A percentile compares a stretch with the other conserved stretches of the same genome.
Conservation (phyloP, 2,797 vertebrate species). For the Microctenopoma stevenorrisi region DNA sequence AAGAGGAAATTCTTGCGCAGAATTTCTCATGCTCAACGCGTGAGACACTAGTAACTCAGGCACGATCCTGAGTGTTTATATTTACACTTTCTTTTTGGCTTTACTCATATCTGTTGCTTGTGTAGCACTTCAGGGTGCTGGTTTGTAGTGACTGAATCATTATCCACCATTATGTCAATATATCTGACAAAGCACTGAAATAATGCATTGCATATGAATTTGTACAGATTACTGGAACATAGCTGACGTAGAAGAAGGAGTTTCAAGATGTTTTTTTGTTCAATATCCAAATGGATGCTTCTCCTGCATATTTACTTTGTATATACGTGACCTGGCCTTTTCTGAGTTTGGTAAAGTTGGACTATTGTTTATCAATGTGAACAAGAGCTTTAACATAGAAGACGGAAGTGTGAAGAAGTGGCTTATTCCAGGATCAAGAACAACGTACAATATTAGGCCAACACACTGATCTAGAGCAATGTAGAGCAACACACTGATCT, state of each 20-base stretch:
- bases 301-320: background rate
- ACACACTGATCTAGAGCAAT: conserved; percentile 22
- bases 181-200: conserved; percentile 41
- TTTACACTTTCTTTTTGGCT: conserved; percentile 42
- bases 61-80: conserved; percentile 68
- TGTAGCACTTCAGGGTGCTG: background rate
- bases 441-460: conserved; percentile 3
- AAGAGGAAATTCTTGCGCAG: conserved; percentile 75
- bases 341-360: background rate
- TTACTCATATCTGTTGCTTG: conserved; percentile 11
- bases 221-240: background rate
- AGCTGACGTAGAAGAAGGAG: background rate
- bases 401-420: conserved; percentile 1
- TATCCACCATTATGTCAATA: background rate
- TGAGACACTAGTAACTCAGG: conserved; percentile 4
- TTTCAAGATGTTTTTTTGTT: background rate
- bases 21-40: conserved; percentile 55
- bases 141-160: conserved; percentile 20
- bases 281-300: background rate
- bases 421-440: background rate
- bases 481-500: conserved; percentile 22
- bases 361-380: conserved; percentile 18
- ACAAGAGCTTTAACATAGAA: conserved; percentile 25
- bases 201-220: background rate
- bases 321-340: conserved; percentile 3